Base-by-base conservation (phyloP, 2,888 invertebrate genomes). In the Caenorhabditis afra region DNA sequence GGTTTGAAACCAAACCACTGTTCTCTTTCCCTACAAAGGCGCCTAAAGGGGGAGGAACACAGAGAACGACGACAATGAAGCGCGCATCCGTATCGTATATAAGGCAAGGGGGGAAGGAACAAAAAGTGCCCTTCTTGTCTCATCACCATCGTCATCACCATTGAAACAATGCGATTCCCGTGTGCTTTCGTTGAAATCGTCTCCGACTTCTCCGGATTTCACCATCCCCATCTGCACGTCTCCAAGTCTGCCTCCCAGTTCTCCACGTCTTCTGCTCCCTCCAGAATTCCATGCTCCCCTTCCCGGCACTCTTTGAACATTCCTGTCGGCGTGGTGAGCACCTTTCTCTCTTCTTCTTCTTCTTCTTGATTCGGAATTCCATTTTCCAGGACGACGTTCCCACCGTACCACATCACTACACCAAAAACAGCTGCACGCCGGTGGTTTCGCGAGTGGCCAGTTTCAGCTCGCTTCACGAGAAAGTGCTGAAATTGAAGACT, bases 191-290 rank as follows among this genome's bases (percentile, higher is more conserved):
- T 68, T 11, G 76, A 76, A 29, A 68, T 76, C 29, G 62, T 76
- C 14, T 61, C 67, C 52, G 76, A 76, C 14, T 76, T 76, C 41
- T 64, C 64, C 3, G 76, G 76, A 4, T 49, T 76, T 52, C 55
- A 64, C 44, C 61, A 64, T 2, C 49, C 64, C 7, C 76, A 68
- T 11, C 47, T n/a, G n/a, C n/a, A n/a, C n/a, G n/a, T 49, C 49
- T 67, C 57, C 49, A 67, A 67, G 16, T 44, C 44, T 22, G 41
- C 37, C 20, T 10, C 55, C 1, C 3, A n/a, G 0, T 55, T 55
- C 29, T 41, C 66, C 3, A 8, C 41, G 29, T 29, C 29, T 7
- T 7, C 29, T 3, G 3, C 29, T 14, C 23, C 39, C 0, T 18
- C 37, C 0, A 35, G n/a, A n/a, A n/a, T n/a, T n/a, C n/a, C 49